Evolutionary conservation across 2,888 invertebrate species (phyloP).

Genomic region (Tolmerus cingulatus): DNA sequence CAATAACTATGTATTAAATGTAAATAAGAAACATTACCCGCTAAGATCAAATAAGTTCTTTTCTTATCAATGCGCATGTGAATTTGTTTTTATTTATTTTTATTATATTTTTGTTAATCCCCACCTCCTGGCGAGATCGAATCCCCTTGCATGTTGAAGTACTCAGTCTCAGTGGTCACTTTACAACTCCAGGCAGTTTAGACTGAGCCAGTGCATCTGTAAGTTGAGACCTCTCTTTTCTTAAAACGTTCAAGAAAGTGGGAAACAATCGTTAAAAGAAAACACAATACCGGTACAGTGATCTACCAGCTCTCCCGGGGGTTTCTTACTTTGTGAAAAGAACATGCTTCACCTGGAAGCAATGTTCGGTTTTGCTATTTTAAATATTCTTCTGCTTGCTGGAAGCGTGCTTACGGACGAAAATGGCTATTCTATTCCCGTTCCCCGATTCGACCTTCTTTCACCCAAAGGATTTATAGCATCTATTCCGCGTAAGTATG

Average conservation of each 20-base stretch:
- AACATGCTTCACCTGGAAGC: background rate
- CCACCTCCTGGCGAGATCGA: background rate
- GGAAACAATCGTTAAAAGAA: background rate
- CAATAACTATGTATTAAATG: background rate
- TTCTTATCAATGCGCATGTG: background rate
- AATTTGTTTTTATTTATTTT: background rate
- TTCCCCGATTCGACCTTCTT: constrained; percentile 46
- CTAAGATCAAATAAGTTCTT: background rate
- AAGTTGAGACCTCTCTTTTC: background rate
- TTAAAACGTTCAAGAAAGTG: background rate
- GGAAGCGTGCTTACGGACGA: background rate
- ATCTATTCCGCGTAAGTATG: constrained; percentile 49
- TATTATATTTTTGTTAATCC: background rate
- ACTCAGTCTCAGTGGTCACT: background rate
- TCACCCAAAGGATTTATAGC: constrained; percentile 50
- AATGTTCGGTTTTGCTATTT: background rate
- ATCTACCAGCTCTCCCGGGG: background rate
- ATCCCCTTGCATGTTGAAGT: background rate
- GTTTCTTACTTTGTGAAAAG: background rate
- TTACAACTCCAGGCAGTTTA: background rate
- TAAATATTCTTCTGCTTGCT: background rate
- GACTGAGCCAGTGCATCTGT: background rate
- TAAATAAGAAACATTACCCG: background rate
- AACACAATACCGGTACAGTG: background rate
- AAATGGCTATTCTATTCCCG: constrained; percentile 47